These are phyloP conservation scores for Atopsyche davidsoni DNA, from an alignment of 1,140 invertebrate species.

Conservation along the genomic window DNA sequence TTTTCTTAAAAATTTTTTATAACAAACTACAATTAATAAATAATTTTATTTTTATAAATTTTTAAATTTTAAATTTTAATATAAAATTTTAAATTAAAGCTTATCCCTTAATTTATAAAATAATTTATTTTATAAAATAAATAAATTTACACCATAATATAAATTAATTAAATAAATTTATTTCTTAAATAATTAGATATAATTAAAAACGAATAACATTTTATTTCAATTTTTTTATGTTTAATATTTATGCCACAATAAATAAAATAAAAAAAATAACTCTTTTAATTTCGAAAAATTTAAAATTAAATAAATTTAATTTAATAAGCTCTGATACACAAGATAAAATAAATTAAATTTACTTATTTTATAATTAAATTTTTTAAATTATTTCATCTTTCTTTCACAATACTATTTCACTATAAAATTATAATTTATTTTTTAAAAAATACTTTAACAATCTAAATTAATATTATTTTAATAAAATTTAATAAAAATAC, in stretches of 20 bases:
- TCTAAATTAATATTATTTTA: no score
- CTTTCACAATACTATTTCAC: constrained; percentile 43
- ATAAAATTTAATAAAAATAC: no score
- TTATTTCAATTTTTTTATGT: constrained; percentile 53
- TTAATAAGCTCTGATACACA: constrained; percentile 61
- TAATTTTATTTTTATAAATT: constrained; percentile 18
- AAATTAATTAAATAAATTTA: constrained; percentile 50
- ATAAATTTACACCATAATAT: constrained; percentile 41
- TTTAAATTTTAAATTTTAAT: constrained; percentile 36
- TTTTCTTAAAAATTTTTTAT: constrained; percentile 29
- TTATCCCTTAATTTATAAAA: constrained; percentile 38
- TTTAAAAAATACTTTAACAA: no score
- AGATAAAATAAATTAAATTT: constrained; percentile 55
- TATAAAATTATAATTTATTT: no score
- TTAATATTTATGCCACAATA: constrained; percentile 52
- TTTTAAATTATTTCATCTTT: constrained; percentile 31
- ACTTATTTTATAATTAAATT: constrained; percentile 38
- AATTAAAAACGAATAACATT: constrained; percentile 54
- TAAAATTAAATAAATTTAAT: constrained; percentile 41
- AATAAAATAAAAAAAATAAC: constrained; percentile 45
- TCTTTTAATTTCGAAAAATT: constrained; percentile 52
- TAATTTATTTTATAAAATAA: constrained; percentile 44
- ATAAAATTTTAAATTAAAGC: constrained; percentile 41
- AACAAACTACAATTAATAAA: constrained; percentile 13
- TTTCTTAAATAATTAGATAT: constrained; percentile 61